A percentile compares a stretch with the other conserved stretches of the same genome.
These are phyloP conservation scores for Danio choprae DNA, from an alignment of 2,797 vertebrate species.

Conservation along the genomic window DNA sequence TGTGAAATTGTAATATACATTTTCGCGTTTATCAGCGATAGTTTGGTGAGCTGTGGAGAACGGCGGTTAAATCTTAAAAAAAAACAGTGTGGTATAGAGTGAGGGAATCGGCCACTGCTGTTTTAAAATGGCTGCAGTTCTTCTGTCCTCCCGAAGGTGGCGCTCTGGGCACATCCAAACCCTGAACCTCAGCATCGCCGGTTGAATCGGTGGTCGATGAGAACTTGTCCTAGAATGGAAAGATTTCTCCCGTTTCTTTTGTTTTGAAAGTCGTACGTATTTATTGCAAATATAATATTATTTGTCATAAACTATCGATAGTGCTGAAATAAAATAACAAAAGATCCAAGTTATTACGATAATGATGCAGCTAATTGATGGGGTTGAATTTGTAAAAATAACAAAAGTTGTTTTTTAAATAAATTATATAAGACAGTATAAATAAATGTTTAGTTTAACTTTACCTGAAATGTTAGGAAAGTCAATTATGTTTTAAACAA, in stretches of 20 bases:
- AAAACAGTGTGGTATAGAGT: constrained; percentile 6
- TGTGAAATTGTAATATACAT: not conserved
- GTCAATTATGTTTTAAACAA: not conserved
- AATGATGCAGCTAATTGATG: not conserved
- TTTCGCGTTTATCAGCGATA: not conserved
- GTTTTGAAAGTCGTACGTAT: not conserved
- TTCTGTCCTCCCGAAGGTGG: constrained; percentile 26
- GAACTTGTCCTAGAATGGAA: not conserved
- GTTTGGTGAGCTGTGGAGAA: not conserved
- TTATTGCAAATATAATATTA: not conserved
- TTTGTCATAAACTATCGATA: not conserved
- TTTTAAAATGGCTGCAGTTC: not conserved
- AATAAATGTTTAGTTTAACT: not conserved
- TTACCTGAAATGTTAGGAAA: not conserved
- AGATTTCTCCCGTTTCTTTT: not conserved
- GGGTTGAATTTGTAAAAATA: not conserved
- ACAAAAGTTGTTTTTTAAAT: not conserved
- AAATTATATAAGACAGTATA: not conserved
- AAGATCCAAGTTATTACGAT: not conserved
- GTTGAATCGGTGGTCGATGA: constrained; percentile 4
- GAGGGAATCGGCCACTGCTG: not conserved
- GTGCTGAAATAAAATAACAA: not conserved
- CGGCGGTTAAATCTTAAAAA: not conserved
- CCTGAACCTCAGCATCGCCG: not conserved
- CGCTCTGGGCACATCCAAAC: constrained; percentile 53